These are phyloP conservation scores for Drymodes brunneopygia DNA, from an alignment of 2,113 vertebrate genomes.

Conservation along the genomic window DNA sequence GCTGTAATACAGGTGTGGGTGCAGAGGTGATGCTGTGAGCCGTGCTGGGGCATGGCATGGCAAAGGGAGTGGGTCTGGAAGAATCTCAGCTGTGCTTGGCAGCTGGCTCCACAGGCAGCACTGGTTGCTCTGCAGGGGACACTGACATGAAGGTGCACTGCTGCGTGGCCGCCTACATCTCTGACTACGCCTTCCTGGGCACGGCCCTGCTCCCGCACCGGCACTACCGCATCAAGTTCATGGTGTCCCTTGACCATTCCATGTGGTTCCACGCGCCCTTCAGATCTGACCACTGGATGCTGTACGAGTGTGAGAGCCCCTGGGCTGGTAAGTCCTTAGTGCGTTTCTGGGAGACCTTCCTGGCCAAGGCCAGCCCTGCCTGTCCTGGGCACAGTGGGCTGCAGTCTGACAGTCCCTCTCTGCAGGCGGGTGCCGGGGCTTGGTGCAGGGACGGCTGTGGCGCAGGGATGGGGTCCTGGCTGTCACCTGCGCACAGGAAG, in stretches of 20 bases:
- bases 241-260: constrained; percentile 89
- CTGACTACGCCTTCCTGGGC: constrained; percentile 85
- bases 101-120: fast-evolving
- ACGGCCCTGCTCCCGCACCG: constrained; percentile 81
- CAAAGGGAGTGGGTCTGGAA: background rate
- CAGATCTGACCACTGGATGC: constrained; percentile 93
- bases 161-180: constrained; percentile 93
- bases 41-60: fast-evolving
- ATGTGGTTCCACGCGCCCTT: constrained; percentile 96
- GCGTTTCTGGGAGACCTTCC: fast-evolving
- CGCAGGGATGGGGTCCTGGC: constrained; percentile 88
- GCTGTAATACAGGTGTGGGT: background rate
- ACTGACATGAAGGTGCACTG: constrained; percentile 93
- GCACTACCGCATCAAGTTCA: constrained; percentile 64
- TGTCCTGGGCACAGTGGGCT: fast-evolving
- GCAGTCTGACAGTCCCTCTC: background rate
- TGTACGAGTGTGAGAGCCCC: constrained; percentile 92
- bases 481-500: constrained; percentile 88
- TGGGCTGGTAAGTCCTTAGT: constrained; percentile 84
- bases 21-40: fast-evolving
- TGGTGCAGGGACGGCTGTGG: constrained; percentile 91
- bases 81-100: background rate
- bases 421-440: constrained; percentile 83
- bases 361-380: background rate
- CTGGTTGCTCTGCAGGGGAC: constrained; percentile 60